phyloP scores from a whole-genome alignment of 2,113 vertebrate genomes.

The Tachysurus vachellii region DNA sequence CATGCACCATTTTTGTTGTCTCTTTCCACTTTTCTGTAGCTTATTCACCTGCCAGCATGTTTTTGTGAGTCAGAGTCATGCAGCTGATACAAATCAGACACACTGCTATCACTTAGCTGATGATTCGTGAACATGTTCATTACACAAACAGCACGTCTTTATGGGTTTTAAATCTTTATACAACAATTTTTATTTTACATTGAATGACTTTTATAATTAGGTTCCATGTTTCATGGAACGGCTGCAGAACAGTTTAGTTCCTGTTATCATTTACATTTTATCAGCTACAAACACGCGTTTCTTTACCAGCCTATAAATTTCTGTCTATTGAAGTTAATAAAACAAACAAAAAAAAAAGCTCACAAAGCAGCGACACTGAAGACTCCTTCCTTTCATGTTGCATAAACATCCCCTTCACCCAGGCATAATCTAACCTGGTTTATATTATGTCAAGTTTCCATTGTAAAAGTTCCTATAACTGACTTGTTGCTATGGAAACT shows the following conservation, averaged over 20 bases:
- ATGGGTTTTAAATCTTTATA: not conserved
- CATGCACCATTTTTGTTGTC: constrained; percentile 21
- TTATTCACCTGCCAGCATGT: too few relatives aligned
- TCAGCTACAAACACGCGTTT: not conserved
- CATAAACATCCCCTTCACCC: not conserved
- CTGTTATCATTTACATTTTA: not conserved
- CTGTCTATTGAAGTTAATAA: not conserved
- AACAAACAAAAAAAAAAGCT: not conserved
- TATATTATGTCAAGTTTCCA: not conserved
- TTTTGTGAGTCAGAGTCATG: not conserved
- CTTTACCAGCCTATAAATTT: not conserved
- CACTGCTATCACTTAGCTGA: not conserved
- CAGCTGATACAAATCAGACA: not conserved
- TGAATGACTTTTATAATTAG: not conserved
- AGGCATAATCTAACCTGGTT: not conserved
- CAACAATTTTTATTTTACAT: not conserved
- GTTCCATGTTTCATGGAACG: not conserved
- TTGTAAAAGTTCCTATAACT: not conserved
- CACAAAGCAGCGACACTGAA: not conserved
- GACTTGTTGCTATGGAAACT: not conserved
- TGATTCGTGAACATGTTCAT: not conserved
- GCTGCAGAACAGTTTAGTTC: not conserved
- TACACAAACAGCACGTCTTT: not conserved
- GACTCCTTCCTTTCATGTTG: not conserved
- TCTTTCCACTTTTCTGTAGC: not conserved